These are phyloP conservation scores for Nyctalus aviator DNA, from an alignment of 2,797 vertebrate genomes.

Conservation along the genomic window DNA sequence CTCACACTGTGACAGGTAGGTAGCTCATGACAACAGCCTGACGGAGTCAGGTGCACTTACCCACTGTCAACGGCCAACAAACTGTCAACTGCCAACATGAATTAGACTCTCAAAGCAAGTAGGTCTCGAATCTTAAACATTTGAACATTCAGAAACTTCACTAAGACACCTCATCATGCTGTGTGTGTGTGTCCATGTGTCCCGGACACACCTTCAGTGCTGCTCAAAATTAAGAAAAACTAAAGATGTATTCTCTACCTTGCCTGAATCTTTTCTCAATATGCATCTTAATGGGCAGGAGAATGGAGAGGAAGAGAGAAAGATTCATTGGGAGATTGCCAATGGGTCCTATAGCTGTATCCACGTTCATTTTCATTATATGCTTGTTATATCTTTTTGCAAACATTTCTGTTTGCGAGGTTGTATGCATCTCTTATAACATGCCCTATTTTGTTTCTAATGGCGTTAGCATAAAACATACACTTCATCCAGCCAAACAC, in stretches of 20 bases:
- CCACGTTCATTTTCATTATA: not conserved
- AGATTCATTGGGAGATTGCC: not conserved
- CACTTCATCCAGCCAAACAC: not conserved
- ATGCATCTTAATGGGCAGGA: not conserved
- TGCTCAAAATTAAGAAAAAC: slow-evolving; percentile 35
- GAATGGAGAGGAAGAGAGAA: not conserved
- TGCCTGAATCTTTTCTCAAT: slow-evolving; percentile 23
- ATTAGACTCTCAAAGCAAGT: not conserved
- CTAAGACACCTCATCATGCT: not conserved
- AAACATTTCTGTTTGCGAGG: not conserved
- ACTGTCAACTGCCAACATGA: slow-evolving; percentile 63
- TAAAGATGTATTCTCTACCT: slow-evolving; percentile 47
- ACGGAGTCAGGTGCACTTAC: slow-evolving; percentile 40
- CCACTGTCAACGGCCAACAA: slow-evolving; percentile 32
- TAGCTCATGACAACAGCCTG: slow-evolving; percentile 35
- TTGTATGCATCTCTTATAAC: not conserved
- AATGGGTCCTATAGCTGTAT: not conserved
- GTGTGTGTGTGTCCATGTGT: not conserved
- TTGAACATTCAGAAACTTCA: slow-evolving; percentile 58
- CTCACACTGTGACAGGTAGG: not conserved
- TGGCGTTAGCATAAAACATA: not conserved
- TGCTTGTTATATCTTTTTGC: not conserved
- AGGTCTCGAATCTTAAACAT: slow-evolving; percentile 68
- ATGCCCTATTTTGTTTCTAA: not conserved
- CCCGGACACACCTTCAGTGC: not conserved